A percentile compares a stretch with the other conserved stretches of the same genome.
phyloP scores from a whole-genome alignment of 2,797 vertebrate genomes.

The Syngnathus rostellatus region DNA sequence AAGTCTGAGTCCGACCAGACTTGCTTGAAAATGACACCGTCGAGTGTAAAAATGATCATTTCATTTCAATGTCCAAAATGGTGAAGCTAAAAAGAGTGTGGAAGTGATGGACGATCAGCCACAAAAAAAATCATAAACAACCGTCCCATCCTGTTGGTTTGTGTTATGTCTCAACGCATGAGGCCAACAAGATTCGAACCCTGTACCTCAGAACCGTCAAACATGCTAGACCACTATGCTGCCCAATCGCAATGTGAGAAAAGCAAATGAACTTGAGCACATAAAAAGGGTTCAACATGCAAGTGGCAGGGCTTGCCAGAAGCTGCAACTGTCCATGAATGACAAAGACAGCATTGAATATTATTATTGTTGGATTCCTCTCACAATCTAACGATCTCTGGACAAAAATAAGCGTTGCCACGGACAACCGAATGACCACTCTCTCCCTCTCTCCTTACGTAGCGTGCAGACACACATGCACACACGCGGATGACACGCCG shows the following conservation, averaged over 20 bases:
- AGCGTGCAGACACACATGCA: slow-evolving; percentile 26
- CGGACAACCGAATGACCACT: slow-evolving; percentile 26
- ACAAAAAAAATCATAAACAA: no score
- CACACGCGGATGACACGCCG: slow-evolving; percentile 51
- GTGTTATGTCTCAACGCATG: no score
- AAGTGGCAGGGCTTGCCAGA: neutral
- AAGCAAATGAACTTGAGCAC: neutral
- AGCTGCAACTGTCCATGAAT: neutral
- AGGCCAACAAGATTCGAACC: no score
- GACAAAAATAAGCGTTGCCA: slow-evolving; percentile 6
- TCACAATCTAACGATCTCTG: neutral
- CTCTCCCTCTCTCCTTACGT: neutral
- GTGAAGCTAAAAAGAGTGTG: neutral
- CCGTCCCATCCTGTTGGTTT: no score
- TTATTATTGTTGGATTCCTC: neutral
- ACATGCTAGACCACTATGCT: no score
- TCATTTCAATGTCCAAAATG: neutral
- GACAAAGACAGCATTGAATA: neutral
- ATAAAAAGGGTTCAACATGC: neutral
- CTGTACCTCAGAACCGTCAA: no score
- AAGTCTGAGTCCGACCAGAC: neutral
- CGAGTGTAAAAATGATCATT: neutral
- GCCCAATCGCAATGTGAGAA: no score
- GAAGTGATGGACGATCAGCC: neutral
- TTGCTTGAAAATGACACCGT: neutral